These are phyloP conservation scores for Ichneumon xanthorius DNA, from an alignment of 2,888 invertebrate species.

Conservation along the genomic window DNA sequence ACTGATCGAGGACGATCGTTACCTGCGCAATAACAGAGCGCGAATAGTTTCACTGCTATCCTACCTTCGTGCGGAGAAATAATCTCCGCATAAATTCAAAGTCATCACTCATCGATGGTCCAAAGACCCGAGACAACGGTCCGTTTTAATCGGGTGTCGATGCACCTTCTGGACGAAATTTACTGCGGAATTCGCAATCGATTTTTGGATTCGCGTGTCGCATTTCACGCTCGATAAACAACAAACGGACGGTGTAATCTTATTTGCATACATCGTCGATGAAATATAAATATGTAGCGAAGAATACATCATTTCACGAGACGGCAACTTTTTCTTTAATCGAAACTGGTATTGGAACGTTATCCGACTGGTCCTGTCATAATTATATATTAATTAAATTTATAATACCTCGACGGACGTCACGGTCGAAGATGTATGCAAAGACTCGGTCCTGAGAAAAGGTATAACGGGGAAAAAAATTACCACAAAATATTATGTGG, in stretches of 20 bases:
- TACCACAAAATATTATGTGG: constrained; percentile 57
- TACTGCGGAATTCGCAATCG: constrained; percentile 16
- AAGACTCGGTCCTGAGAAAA: constrained; percentile 38
- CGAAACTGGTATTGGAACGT: constrained; percentile 28
- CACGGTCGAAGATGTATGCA: not conserved
- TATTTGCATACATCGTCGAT: constrained; percentile 44
- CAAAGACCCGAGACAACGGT: constrained; percentile 31
- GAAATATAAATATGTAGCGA: not conserved
- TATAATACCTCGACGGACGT: not conserved
- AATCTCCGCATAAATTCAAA: not conserved
- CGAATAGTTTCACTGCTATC: constrained; percentile 5
- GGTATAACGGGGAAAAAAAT: constrained; percentile 21
- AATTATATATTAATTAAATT: not conserved
- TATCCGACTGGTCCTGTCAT: not conserved
- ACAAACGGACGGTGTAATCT: not conserved
- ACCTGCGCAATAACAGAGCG: constrained; percentile 21
- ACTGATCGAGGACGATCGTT: constrained; percentile 9
- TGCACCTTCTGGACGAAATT: constrained; percentile 45
- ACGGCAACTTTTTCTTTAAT: not conserved
- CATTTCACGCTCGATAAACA: constrained; percentile 2
- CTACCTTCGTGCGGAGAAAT: not conserved
- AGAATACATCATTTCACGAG: constrained; percentile 10
- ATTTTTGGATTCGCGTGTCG: constrained; percentile 6
- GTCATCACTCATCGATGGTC: not conserved
- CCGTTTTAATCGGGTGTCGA: constrained; percentile 33